Evolutionary conservation across 2,888 invertebrate species (phyloP), one percentile per base, ranked within the genome.

Genomic region (Zygothrica quintamaculata): DNA sequence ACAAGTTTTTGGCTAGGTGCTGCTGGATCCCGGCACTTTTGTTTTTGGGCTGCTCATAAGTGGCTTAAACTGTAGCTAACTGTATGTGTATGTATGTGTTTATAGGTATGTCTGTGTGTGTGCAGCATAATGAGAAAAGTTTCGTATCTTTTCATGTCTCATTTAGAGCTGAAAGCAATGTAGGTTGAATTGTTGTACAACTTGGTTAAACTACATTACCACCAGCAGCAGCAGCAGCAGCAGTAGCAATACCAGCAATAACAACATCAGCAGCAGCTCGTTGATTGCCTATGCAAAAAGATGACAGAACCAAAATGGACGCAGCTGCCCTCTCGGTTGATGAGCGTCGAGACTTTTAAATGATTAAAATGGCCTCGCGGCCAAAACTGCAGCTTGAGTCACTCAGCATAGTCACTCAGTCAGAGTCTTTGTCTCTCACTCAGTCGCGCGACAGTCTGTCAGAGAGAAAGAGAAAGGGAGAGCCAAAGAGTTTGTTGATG

Each of bases 121-220:
- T 65, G 46, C 55, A 77, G 79, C 85, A 85, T 90, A 90, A 90
- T 90, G 90, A 90, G 90, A 90, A 90, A 90, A 90, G 84, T 90
- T 90, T 88, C 77, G 69, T 84, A 77, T 78, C 78, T 79, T 78
- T 79, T 85, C 82, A 85, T 82, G 86, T 85, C 79, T 79, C 79
- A 85, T 79, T 79, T 77, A 85, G 86, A 77, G 81, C 75, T 62
- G 65, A 76, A 61, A 62, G 73, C 68, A 55, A 60, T 79, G 80
- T 62, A 50, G 76, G 53, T 55, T 65, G 76, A 75, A 71, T 65
- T 71, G 75, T 58, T 71, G 37, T 36, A 47, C 67, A 65, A 65
- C 61, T 77, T 62, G 66, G 48, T 65, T 78, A 60, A 65, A 52
- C 36, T 48, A 64, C 81, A 74, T 51, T 56, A 50, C 58, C 60